phyloP scores from a whole-genome alignment of 2,113 vertebrate species.

The Taurulus bubalis region DNA sequence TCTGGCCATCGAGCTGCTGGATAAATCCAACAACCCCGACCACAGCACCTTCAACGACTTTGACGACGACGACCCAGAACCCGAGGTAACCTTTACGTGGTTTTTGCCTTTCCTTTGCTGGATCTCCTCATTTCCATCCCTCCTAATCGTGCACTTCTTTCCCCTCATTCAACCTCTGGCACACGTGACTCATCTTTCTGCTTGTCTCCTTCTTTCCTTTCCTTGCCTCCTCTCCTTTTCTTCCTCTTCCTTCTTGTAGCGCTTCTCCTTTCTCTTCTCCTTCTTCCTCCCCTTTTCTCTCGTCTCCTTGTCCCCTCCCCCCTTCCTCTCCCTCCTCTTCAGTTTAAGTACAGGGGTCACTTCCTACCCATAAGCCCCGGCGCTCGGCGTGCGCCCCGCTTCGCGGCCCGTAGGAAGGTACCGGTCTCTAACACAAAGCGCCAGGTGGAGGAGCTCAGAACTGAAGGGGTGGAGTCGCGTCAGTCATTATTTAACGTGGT shows the following conservation, averaged over 20 bases:
- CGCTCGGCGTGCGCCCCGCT: slow-evolving; percentile 79
- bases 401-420: slow-evolving; percentile 85
- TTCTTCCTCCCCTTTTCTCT: neutral
- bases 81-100: slow-evolving; percentile 85
- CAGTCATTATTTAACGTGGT: neutral
- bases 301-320: slow-evolving; percentile 26
- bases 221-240: slow-evolving; percentile 5
- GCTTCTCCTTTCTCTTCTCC: slow-evolving; percentile 34
- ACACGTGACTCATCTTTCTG: slow-evolving; percentile 54
- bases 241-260: slow-evolving; percentile 52
- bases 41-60: slow-evolving; percentile 94
- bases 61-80: slow-evolving; percentile 97
- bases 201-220: neutral
- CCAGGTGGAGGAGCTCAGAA: neutral
- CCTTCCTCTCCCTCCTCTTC: slow-evolving; percentile 56
- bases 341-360: slow-evolving; percentile 86
- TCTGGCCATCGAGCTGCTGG: slow-evolving; percentile 95
- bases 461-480: too few species aligned
- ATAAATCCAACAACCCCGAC: slow-evolving; percentile 98
- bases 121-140: slow-evolving; percentile 12
- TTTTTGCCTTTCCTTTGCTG: too few species aligned
- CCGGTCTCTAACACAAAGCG: too few species aligned
- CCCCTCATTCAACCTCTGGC: slow-evolving; percentile 20
- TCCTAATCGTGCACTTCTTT: slow-evolving; percentile 23
- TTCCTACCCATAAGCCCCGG: slow-evolving; percentile 84